Percentiles rank a stretch among this genome's conserved stretches.
Evolutionary conservation across 1,140 invertebrate species (phyloP).

Genomic region (Drosophila auraria): DNA sequence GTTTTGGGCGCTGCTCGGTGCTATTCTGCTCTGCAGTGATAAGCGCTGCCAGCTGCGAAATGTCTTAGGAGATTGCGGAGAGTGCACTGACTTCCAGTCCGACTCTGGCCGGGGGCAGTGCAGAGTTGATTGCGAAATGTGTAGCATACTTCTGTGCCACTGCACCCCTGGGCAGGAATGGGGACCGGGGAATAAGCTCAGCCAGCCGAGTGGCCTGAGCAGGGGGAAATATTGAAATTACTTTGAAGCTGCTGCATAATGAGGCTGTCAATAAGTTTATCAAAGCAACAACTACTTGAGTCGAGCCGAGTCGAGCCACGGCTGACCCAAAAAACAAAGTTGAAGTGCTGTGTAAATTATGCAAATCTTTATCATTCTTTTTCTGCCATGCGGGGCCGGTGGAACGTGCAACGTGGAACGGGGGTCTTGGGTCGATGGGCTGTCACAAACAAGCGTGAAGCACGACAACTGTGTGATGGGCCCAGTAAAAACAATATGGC

Average conservation of each 20-base stretch:
- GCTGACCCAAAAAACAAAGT: constrained; percentile 70
- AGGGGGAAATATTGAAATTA: constrained; percentile 46
- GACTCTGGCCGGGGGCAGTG: constrained; percentile 26
- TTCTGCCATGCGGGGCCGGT: constrained; percentile 3
- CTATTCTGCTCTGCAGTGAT: constrained; percentile 64
- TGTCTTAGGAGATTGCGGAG: constrained; percentile 78
- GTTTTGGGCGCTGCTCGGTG: constrained; percentile 63
- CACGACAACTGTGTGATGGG: constrained; percentile 73
- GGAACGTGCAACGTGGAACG: neutral
- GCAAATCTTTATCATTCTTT: constrained; percentile 77
- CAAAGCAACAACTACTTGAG: constrained; percentile 69
- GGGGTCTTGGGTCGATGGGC: constrained; percentile 35
- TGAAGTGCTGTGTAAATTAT: constrained; percentile 82
- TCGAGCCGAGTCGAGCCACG: neutral
- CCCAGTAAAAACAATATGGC: constrained; percentile 81
- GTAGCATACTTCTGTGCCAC: constrained; percentile 54
- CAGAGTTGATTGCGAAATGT: constrained; percentile 57
- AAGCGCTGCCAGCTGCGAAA: constrained; percentile 78
- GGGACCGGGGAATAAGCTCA: neutral
- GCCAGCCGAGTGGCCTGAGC: neutral
- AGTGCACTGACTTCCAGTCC: constrained; percentile 70
- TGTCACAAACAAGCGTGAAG: constrained; percentile 82
- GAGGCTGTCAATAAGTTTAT: constrained; percentile 81
- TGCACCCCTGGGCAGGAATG: constrained; percentile 24
- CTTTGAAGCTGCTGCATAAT: constrained; percentile 67